phyloP scores from a whole-genome alignment of 1,140 invertebrate species.

The Musca domestica region DNA sequence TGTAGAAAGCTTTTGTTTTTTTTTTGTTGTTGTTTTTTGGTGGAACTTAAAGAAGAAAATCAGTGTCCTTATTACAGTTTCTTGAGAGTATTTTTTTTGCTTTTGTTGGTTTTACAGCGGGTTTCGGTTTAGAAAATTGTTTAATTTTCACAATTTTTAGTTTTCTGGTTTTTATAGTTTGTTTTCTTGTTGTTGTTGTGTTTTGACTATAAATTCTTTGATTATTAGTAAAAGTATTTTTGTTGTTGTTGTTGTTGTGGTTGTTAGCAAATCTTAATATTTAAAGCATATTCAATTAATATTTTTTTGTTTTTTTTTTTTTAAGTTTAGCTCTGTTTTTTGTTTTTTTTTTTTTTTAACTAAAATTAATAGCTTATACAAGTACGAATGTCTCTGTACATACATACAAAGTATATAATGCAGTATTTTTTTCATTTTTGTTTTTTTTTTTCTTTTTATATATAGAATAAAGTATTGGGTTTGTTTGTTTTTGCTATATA shows the following conservation, averaged over 20 bases:
- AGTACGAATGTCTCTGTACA: not conserved
- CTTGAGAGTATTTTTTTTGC: constrained; percentile 19
- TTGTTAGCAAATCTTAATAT: constrained; percentile 12
- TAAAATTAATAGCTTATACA: constrained; percentile 1
- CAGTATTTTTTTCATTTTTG: not conserved
- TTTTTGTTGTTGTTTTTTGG: not conserved
- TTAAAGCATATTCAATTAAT: not conserved
- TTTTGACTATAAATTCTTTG: constrained; percentile 23
- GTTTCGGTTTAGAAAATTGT: constrained; percentile 8
- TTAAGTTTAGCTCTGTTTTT: no score
- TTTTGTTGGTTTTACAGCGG: not conserved
- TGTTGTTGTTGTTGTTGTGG: constrained; percentile 1
- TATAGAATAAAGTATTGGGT: not conserved
- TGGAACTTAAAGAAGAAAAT: no score
- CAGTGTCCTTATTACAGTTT: not conserved
- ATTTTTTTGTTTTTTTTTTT: no score
- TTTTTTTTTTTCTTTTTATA: not conserved
- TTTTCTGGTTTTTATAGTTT: not conserved
- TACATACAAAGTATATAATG: no score
- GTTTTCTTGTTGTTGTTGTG: not conserved
- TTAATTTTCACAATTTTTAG: constrained; percentile 20
- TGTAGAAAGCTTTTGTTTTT: not conserved
- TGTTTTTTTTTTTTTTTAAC: no score
- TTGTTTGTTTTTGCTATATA: constrained; percentile 4
- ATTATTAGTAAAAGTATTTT: constrained; percentile 11